phyloP scores from a whole-genome alignment of 2,113 vertebrate genomes.

The Tricholaema leucomelas region DNA sequence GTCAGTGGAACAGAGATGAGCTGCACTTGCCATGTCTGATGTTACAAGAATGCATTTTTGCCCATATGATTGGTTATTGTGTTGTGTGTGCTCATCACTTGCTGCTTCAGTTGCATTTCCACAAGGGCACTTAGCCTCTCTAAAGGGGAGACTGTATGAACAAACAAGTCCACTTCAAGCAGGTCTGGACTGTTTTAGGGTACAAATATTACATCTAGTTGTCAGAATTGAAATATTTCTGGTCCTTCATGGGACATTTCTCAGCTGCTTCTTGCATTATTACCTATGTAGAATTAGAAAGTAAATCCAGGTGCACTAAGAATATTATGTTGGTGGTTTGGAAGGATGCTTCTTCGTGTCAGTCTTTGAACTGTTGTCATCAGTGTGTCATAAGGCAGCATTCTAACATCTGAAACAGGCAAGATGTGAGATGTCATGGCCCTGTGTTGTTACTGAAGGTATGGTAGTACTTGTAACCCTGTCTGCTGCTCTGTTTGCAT shows the following conservation, averaged over 20 bases:
- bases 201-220: not conserved
- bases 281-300: not conserved
- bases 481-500: not conserved
- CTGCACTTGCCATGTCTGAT: not conserved
- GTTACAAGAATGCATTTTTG: not conserved
- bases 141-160: not conserved
- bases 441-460: not conserved
- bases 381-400: rapidly evolving
- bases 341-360: not conserved
- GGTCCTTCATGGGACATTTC: not conserved
- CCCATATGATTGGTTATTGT: rapidly evolving
- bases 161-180: not conserved
- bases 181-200: not conserved
- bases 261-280: not conserved
- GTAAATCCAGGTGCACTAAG: not conserved
- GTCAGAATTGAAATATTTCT: not conserved
- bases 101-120: not conserved
- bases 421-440: not conserved
- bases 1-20: not conserved
- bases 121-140: not conserved
- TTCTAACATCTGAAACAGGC: not conserved
- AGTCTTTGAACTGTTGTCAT: not conserved
- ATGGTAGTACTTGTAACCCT: not conserved
- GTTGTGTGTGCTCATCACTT: not conserved
- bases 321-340: not conserved